Conservation (phyloP, 2,797 vertebrate species). For the Sciurus carolinensis region DNA sequence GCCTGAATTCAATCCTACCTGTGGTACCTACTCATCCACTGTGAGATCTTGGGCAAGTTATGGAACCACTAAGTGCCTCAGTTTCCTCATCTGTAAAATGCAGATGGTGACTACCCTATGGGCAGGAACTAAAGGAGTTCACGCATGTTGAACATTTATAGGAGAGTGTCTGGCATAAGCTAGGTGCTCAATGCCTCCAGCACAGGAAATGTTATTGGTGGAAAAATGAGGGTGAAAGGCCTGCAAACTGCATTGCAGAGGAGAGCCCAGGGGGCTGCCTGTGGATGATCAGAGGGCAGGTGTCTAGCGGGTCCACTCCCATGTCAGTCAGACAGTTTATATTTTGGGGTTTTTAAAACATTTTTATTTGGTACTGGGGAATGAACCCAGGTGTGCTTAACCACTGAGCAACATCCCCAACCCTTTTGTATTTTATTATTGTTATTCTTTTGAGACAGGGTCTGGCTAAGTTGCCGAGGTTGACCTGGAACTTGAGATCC, state of each 20-base stretch:
- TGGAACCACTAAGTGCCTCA: neutral
- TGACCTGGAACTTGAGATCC: no score
- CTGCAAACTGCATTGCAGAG: neutral
- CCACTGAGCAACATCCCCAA: no score
- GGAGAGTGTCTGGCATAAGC: neutral
- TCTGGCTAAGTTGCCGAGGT: no score
- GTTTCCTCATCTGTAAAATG: conserved; percentile 2
- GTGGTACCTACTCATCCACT: neutral
- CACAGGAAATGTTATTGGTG: neutral
- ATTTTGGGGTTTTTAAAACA: neutral
- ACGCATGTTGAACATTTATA: no score
- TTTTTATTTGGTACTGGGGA: no score
- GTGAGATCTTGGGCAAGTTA: neutral
- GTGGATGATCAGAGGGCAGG: neutral
- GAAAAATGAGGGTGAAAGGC: neutral
- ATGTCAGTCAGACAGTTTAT: no score
- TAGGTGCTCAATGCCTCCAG: neutral
- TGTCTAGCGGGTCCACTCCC: neutral
- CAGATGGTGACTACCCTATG: no score
- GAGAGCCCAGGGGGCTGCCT: no score
- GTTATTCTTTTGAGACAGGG: no score
- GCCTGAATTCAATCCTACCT: neutral
- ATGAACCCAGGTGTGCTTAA: no score
- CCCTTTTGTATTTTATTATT: no score
- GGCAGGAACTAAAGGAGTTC: neutral